A percentile compares a stretch with the other conserved stretches of the same genome.
Evolutionary conservation across 1,140 invertebrate species (phyloP).

Genomic region (Drosophila pruinosa): DNA sequence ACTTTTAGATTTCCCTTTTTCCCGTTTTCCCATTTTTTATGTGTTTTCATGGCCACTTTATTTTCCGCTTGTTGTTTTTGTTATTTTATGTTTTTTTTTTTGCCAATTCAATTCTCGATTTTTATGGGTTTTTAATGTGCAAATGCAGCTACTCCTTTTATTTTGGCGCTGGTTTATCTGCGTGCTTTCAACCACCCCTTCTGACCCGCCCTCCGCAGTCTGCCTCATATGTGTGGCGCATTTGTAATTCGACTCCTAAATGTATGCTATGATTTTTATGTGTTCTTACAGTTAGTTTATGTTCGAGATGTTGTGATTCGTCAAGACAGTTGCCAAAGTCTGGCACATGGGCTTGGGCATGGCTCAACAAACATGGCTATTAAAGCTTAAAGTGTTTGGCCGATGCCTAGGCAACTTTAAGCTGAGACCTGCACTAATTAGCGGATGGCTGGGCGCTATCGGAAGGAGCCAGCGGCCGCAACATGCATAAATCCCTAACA

Average conservation of each 20-base stretch:
- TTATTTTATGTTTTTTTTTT: constrained; percentile 21
- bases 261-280: constrained; percentile 73
- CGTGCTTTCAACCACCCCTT: constrained; percentile 33
- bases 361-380: constrained; percentile 9
- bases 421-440: constrained; percentile 55
- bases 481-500: constrained; percentile 61
- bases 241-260: constrained; percentile 65
- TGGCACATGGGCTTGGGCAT: constrained; percentile 27
- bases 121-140: constrained; percentile 78
- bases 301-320: constrained; percentile 2
- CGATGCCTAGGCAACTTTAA: constrained; percentile 34
- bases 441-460: constrained; percentile 50
- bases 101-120: constrained; percentile 50
- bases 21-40: constrained; percentile 16
- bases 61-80: constrained; percentile 43
- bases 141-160: constrained; percentile 69
- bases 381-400: constrained; percentile 28
- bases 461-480: constrained; percentile 24
- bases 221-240: background rate
- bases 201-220: background rate
- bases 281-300: constrained; percentile 55
- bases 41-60: constrained; percentile 68
- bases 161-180: constrained; percentile 4
- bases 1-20: constrained; percentile 24
- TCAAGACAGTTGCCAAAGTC: constrained; percentile 4